A percentile compares a stretch with the other conserved stretches of the same genome.
Conservation (phyloP, 2,113 vertebrate genomes). For the Ceratotherium simum region DNA sequence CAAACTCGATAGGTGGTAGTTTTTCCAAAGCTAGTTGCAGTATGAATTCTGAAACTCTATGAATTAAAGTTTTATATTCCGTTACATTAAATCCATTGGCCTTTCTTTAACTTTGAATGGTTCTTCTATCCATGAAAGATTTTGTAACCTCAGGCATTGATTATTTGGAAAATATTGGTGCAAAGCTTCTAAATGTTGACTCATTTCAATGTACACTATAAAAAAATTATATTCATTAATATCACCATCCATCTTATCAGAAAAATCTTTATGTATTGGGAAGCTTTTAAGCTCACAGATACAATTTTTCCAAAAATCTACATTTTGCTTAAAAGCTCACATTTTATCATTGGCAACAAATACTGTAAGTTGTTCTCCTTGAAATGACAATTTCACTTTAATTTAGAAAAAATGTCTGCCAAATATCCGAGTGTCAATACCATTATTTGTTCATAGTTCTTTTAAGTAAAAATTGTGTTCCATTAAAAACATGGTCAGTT, state of each 20-base stretch:
- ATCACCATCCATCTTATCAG: neutral
- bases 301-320: neutral
- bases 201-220: neutral
- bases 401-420: neutral
- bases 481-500: neutral
- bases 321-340: neutral
- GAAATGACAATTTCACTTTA: neutral
- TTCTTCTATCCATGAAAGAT: neutral
- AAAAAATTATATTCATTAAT: neutral
- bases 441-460: neutral
- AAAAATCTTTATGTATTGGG: neutral
- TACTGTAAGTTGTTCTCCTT: neutral
- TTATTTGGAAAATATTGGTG: neutral
- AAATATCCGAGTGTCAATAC: neutral
- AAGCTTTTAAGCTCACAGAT: neutral
- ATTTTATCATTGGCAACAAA: conserved; percentile 1
- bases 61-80: neutral
- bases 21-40: neutral
- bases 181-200: neutral
- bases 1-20: neutral
- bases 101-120: neutral
- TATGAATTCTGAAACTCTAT: neutral
- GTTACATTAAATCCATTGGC: neutral
- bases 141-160: neutral
- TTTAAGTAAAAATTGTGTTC: neutral